Base-by-base conservation (phyloP, 1,140 invertebrate genomes). In the Drosophila burlai region DNA sequence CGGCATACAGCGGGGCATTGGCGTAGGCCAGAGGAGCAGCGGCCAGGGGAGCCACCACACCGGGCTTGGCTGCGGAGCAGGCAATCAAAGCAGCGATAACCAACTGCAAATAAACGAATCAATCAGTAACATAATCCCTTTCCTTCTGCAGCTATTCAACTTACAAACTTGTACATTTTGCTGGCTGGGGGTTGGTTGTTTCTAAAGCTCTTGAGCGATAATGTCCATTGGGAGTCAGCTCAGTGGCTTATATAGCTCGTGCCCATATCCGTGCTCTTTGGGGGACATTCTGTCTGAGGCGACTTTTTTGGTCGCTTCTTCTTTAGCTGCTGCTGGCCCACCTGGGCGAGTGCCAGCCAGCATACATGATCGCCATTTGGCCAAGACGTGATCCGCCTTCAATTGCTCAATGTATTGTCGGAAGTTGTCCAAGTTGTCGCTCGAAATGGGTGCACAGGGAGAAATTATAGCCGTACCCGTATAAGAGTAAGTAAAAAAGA, bases 111-210 rank as follows among this genome's bases (percentile, higher is more conserved):
- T 42, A 49, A 18, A 36, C 8, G 7, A 52, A 65, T n/a, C 13
- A 21, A 24, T 10, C 2, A 26, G 18, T 47, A 52, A 34, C n/a
- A 11, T 40, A 11, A 21, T 50, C n/a, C 34, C 43, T 16, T 10
- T 13, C 24, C 10, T 6, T 13, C 6, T n/a, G 21, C 2, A 16
- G 13, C n/a, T 13, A 36, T 29, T 38, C 7, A 55, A 85, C 91
- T 91, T 90, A 92, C 91, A 76, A 92, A 82, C 83, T 91, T 91
- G 78, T 64, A 92, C 91, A 92, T 92, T 64, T 92, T 92, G 65
- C 55, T 76, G 46, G 15, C 4, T 24, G 64, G 55, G 55, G 64
- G 52, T 67, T 80, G 58, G 52, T 80, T 57, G 45, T 57, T 54
- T 73, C 49, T 85, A 68, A 73, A 76, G 59, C 73, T 68, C 36